These are phyloP conservation scores for Macropis europaea DNA, from an alignment of 2,888 invertebrate species.

Conservation along the genomic window DNA sequence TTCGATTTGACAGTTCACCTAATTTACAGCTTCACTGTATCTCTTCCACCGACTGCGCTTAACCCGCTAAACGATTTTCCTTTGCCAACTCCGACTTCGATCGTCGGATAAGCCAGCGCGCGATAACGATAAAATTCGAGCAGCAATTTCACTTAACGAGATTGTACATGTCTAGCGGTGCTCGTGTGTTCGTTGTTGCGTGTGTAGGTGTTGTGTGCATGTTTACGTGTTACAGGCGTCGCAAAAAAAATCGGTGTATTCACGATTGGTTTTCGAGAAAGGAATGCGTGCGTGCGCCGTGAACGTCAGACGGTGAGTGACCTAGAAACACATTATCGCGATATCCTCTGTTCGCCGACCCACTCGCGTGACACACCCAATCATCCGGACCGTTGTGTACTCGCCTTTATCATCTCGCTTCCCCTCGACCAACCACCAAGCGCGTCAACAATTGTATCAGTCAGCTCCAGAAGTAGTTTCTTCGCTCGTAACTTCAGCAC, in stretches of 20 bases:
- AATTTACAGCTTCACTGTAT: too few species aligned
- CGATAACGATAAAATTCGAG: conserved; percentile 26
- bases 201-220: too few species aligned
- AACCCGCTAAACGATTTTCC: too few species aligned
- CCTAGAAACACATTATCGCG: conserved; percentile 73
- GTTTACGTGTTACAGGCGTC: too few species aligned
- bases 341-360: conserved; percentile 66
- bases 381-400: conserved; percentile 57
- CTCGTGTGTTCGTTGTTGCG: neutral
- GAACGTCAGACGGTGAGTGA: conserved; percentile 60
- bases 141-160: conserved; percentile 27
- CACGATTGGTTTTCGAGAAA: conserved; percentile 50
- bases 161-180: conserved; percentile 6
- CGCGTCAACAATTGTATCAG: too few species aligned
- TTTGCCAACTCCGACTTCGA: too few species aligned
- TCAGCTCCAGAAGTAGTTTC: too few species aligned
- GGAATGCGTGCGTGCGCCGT: conserved; percentile 45
- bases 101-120: neutral
- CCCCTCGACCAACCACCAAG: conserved; percentile 12
- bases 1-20: too few species aligned
- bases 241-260: conserved; percentile 26
- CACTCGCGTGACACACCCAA: conserved; percentile 70
- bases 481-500: too few species aligned
- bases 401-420: conserved; percentile 50
- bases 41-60: too few species aligned